Evolutionary conservation across 1,140 invertebrate species (phyloP).

Genomic region (Heterodera carotae): DNA sequence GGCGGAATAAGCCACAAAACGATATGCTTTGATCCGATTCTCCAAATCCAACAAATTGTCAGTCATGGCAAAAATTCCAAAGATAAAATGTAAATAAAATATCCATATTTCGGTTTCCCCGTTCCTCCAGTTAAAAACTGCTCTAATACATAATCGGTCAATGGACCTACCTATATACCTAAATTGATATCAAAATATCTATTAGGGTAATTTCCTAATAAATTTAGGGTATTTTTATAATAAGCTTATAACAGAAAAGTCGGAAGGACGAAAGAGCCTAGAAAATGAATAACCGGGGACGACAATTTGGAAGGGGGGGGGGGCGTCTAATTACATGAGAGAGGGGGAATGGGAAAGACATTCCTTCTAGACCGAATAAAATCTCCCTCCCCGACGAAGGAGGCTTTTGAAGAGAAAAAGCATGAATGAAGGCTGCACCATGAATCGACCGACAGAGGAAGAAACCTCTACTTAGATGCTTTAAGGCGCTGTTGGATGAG

Average conservation of each 20-base stretch:
- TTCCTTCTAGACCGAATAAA: not conserved
- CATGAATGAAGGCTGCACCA: not conserved
- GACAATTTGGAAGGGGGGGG: not conserved
- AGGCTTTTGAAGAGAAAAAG: not conserved
- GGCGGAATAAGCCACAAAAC: conserved; percentile 56
- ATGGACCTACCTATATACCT: too few species aligned
- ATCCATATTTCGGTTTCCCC: too few species aligned
- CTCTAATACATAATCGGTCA: too few species aligned
- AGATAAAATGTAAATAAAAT: too few species aligned
- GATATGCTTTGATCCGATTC: conserved; percentile 55
- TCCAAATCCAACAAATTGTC: conserved; percentile 38
- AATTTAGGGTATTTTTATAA: too few species aligned
- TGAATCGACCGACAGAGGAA: not conserved
- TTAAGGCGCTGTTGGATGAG: not conserved
- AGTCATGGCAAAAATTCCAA: not conserved
- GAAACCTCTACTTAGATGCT: not conserved
- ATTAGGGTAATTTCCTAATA: too few species aligned
- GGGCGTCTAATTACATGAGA: not conserved
- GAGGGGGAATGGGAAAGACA: not conserved
- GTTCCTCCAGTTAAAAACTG: too few species aligned
- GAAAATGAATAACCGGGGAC: not conserved
- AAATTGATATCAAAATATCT: too few species aligned
- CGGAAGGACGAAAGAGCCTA: not conserved
- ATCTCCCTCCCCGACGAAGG: not conserved
- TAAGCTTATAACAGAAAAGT: not conserved